Evolutionary conservation across 2,888 invertebrate species (phyloP), one percentile per base, ranked within the genome.

Genomic region (Fabriciana adippe): DNA sequence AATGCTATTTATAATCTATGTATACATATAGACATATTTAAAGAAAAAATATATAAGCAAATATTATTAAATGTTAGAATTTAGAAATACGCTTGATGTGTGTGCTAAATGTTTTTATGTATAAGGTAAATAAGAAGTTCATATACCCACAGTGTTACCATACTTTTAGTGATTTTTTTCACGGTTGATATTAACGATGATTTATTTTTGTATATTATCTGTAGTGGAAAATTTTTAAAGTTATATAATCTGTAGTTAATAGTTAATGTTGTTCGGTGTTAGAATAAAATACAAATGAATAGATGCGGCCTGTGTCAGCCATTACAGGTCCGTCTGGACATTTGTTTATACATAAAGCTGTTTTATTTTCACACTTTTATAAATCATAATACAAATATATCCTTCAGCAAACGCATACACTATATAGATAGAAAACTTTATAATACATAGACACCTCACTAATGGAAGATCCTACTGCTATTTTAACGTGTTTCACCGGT

Each of bases 281-380:
- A 70, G 74, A 85, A 81, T 86, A 87, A 82, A 84, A 54, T 66
- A 67, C 87, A 86, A 87, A 87, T 88, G 88, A 74, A 56, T 84
- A 82, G 86, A 80, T 69, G 76, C 71, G 84, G 78, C 78, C 86
- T 88, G 92, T 78, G 84, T 66, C 92, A 92, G 92, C 92, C 92
- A 92, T 92, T 82, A 76, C 91, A 87, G 85, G 82, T 76, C 78
- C 79, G 76, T 82, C 86, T 88, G 80, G 62, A 70, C 87, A 87
- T 89, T 89, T 90, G 89, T 81, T 78, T 75, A 81, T 75, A 73
- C 41, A 41, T 11, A 6, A 63, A 72, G 75, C 84, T 85, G 83
- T 86, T 82, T 76, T 78, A 74, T 67, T 68, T 63, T 47, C n/a
- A 18, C 26, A 14, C n/a, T 26, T 14, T 21, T 6, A 18, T 57